These are phyloP conservation scores for Osmerus eperlanus DNA, from an alignment of 2,113 vertebrate species.

Conservation along the genomic window DNA sequence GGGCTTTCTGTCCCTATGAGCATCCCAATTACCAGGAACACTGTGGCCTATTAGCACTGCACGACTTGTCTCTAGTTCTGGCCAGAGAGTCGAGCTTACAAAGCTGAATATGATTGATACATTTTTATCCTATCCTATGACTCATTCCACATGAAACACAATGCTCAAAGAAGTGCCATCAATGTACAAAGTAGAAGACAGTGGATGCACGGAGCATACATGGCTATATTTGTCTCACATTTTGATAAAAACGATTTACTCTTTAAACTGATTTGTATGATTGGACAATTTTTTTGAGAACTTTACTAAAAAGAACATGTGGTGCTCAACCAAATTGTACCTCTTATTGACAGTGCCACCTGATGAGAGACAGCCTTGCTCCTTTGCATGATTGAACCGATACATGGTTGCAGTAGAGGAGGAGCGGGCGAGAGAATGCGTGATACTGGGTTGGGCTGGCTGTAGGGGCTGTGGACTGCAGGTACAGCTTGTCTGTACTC, in stretches of 20 bases:
- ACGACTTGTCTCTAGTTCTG: slow-evolving; percentile 3
- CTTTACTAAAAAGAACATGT: too few relatives aligned
- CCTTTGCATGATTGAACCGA: slow-evolving; percentile 2
- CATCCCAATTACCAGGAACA: slow-evolving; percentile 15
- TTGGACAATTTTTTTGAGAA: too few relatives aligned
- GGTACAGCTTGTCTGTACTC: slow-evolving; percentile 40
- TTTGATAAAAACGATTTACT: too few relatives aligned
- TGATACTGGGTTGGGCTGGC: slow-evolving; percentile 22
- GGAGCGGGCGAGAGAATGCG: not conserved
- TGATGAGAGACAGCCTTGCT: not conserved
- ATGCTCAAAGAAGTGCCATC: not conserved
- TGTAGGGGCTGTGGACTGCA: slow-evolving; percentile 23
- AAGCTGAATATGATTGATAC: slow-evolving; percentile 14
- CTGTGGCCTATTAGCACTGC: not conserved
- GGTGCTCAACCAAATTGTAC: not conserved
- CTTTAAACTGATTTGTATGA: too few relatives aligned
- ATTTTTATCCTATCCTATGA: slow-evolving; percentile 4
- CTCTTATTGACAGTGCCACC: not conserved
- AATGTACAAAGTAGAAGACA: too few relatives aligned
- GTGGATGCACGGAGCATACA: too few relatives aligned
- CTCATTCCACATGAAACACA: slow-evolving; percentile 6
- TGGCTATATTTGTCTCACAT: too few relatives aligned
- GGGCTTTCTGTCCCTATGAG: slow-evolving; percentile 13
- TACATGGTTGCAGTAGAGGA: not conserved
- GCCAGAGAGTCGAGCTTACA: slow-evolving; percentile 36